A percentile compares a stretch with the other conserved stretches of the same genome.
These are phyloP conservation scores for Octodon degus DNA, from an alignment of 2,113 vertebrate genomes.

Conservation along the genomic window DNA sequence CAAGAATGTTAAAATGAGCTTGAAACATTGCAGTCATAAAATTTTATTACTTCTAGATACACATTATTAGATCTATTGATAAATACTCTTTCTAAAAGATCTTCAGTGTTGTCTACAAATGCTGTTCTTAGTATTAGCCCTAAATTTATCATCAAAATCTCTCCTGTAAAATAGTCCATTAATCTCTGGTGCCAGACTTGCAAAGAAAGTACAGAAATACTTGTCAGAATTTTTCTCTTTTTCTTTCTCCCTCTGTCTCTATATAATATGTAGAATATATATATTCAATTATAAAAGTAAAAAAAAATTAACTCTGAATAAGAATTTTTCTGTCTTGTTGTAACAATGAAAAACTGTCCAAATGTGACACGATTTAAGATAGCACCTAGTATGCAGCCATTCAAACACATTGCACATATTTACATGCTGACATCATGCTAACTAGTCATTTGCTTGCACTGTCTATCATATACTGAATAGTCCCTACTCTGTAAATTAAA, in stretches of 20 bases:
- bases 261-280: not conserved
- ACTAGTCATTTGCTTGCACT: not conserved
- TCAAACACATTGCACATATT: not conserved
- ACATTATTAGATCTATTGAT: conserved; percentile 41
- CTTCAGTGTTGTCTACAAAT: conserved; percentile 34
- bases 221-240: not conserved
- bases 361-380: not conserved
- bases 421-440: not conserved
- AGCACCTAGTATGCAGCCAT: not conserved
- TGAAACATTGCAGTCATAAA: conserved; percentile 38
- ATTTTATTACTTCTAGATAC: not conserved
- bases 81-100: conserved; percentile 44
- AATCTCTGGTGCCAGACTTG: not conserved
- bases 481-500: not conserved
- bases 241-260: no score
- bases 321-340: not conserved
- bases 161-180: conserved; percentile 37
- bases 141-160: not conserved
- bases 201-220: conserved; percentile 25
- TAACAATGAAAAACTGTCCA: not conserved
- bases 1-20: not conserved
- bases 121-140: not conserved
- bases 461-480: not conserved
- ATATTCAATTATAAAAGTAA: conserved; percentile 22
- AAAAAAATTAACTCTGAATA: conserved; percentile 37